A percentile compares a stretch with the other conserved stretches of the same genome.
These are phyloP conservation scores for Echeneis naucrates DNA, from an alignment of 2,797 vertebrate species.

Conservation along the genomic window DNA sequence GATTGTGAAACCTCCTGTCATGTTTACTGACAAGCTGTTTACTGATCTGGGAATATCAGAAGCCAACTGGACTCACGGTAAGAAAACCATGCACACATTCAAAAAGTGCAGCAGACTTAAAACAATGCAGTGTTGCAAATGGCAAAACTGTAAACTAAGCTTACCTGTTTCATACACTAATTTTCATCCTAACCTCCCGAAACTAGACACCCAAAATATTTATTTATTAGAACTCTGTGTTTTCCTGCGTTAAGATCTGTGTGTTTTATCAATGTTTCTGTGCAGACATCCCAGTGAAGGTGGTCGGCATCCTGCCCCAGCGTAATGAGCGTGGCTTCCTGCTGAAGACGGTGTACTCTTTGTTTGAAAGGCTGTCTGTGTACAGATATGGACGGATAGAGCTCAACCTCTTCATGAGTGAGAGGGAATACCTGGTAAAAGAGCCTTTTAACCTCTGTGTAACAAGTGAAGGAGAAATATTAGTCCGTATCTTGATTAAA, in stretches of 20 bases:
- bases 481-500: not conserved
- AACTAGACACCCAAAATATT: not conserved
- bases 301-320: slow-evolving; percentile 88
- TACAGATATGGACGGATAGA: slow-evolving; percentile 92
- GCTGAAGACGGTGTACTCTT: slow-evolving; percentile 88
- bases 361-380: slow-evolving; percentile 89
- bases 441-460: slow-evolving; percentile 4
- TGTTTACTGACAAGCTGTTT: slow-evolving; percentile 89
- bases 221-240: not conserved
- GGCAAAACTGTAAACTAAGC: not conserved
- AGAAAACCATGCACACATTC: slow-evolving; percentile 19
- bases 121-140: not conserved
- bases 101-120: not conserved
- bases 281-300: slow-evolving; percentile 89
- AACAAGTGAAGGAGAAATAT: not conserved
- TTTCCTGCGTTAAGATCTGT: not conserved
- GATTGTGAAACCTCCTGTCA: slow-evolving; percentile 79
- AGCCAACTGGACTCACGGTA: slow-evolving; percentile 91
- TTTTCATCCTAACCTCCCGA: not conserved
- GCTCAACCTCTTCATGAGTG: slow-evolving; percentile 91
- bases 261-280: slow-evolving; percentile 27
- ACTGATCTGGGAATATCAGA: slow-evolving; percentile 87
- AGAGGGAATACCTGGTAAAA: slow-evolving; percentile 90
- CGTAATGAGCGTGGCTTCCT: slow-evolving; percentile 83
- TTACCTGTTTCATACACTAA: not conserved